Conservation (phyloP, 2,797 vertebrate species). For the Pseudocheirus occidentalis region DNA sequence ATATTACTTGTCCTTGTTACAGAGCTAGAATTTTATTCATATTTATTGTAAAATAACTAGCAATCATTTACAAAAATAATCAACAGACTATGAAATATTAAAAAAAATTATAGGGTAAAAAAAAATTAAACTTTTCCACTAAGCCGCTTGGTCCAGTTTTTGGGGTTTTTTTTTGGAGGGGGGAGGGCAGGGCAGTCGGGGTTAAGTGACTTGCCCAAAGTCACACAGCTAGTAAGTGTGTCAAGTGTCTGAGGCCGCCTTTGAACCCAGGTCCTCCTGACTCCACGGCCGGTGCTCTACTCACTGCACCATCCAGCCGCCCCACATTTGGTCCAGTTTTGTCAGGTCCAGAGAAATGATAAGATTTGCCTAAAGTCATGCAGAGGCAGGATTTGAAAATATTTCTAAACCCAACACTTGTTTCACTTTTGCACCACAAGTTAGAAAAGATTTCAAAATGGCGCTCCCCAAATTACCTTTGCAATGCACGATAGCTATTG, state of each 20-base stretch:
- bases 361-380: not conserved
- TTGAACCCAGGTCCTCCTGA: too few relatives aligned
- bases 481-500: not conserved
- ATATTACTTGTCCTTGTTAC: not conserved
- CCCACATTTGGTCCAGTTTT: not conserved
- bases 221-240: too few relatives aligned
- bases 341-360: not conserved
- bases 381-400: not conserved
- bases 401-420: not conserved
- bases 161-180: too few relatives aligned
- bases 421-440: not conserved
- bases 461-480: conserved; percentile 6
- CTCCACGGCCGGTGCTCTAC: too few relatives aligned
- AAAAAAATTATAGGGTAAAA: not conserved
- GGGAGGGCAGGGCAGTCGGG: too few relatives aligned
- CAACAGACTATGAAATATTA: not conserved
- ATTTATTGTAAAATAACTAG: conserved; percentile 10
- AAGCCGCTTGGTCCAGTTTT: not conserved
- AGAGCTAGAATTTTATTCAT: not conserved
- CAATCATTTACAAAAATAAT: conserved; percentile 23
- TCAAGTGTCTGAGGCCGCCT: too few relatives aligned
- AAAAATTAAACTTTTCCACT: conserved; percentile 5
- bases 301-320: too few relatives aligned
- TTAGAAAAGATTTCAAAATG: not conserved
- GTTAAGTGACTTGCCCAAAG: too few relatives aligned